Base-by-base conservation (phyloP, 1,140 invertebrate species). In the Cherax destructor region DNA sequence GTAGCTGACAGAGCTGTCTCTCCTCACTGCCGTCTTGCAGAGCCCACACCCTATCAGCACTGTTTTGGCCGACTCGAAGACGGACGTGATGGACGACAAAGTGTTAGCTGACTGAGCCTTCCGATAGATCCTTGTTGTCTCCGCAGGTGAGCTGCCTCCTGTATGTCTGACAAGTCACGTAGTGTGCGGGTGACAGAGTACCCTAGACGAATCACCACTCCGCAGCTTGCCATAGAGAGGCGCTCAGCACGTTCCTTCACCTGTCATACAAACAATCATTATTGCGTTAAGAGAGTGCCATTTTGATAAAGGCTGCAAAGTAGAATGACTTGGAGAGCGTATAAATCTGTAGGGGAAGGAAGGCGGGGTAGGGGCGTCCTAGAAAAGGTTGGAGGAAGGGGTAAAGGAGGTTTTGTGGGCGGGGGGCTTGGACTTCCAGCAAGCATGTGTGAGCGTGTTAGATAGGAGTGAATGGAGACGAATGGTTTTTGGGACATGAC, bases 111-210 rank as follows among this genome's bases (percentile, higher is more conserved):
- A 59, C 13, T 47, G 59, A 13, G 86, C 86, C 13, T 4, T 47
- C 59, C 41, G 74, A 3, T 61, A 13, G 11, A 88, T 21, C 41
- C 86, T 78, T 52, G 52, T 78, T 13, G 61, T 69, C 77, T 88
- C 86, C 18, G 86, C 61, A 88, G 77, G 49, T 88, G 78, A 5
- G 76, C 76, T 24, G 86, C 86, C 30, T 88, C 86, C 59, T 88
- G 86, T 59, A 88, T 18, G 77, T 88, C 86, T 16, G 86, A 88
- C 47, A 88, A 11, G 18, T 69, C 77, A 6, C 41, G 59, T 2
- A 88, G 56, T 4, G 59, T 69, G 13, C 86, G 52, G 0, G 6
- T 41, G 9, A 88, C 11, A 13, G 76, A 21, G 21, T 65, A 59
- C 5, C 77, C 77, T 0, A 88, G 77, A 49, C 61, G 49, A 21